A percentile compares a stretch with the other conserved stretches of the same genome.
Conservation (phyloP, 2,888 invertebrate genomes). For the Pristionchus fissidentatus region DNA sequence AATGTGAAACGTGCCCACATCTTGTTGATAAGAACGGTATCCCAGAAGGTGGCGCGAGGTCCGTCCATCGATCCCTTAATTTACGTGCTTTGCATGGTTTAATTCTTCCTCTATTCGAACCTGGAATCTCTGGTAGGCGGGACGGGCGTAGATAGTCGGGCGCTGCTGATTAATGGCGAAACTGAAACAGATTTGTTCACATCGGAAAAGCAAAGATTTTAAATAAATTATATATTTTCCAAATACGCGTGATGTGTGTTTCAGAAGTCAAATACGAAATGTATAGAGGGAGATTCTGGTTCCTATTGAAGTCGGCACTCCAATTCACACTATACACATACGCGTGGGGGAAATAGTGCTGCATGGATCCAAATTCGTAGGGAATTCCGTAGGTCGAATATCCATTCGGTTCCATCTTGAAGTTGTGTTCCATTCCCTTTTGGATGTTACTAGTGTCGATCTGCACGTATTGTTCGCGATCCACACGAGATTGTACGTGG, state of each 20-base stretch:
- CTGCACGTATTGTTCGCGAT: neutral
- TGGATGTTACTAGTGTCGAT: constrained; percentile 11
- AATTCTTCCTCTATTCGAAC: too few relatives aligned
- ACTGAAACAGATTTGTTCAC: neutral
- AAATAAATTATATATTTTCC: too few relatives aligned
- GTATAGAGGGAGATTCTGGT: too few relatives aligned
- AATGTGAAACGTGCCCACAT: too few relatives aligned
- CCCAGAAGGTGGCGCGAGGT: constrained; percentile 10
- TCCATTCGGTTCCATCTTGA: constrained; percentile 2
- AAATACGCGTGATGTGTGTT: too few relatives aligned
- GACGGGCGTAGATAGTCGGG: constrained; percentile 7
- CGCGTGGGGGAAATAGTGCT: constrained; percentile 7
- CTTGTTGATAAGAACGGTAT: neutral
- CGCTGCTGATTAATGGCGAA: constrained; percentile 3
- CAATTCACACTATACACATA: neutral
- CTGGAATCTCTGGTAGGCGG: neutral
- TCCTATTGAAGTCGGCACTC: too few relatives aligned
- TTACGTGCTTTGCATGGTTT: neutral
- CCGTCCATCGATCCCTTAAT: neutral
- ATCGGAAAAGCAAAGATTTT: neutral
- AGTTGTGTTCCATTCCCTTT: constrained; percentile 27
- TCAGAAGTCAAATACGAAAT: too few relatives aligned
- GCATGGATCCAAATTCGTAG: constrained; percentile 33
- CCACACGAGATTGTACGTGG: constrained; percentile 3
- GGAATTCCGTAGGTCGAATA: constrained; percentile 18